phyloP scores from a whole-genome alignment of 2,888 invertebrate species.

The Nemotelus nigrinus region DNA sequence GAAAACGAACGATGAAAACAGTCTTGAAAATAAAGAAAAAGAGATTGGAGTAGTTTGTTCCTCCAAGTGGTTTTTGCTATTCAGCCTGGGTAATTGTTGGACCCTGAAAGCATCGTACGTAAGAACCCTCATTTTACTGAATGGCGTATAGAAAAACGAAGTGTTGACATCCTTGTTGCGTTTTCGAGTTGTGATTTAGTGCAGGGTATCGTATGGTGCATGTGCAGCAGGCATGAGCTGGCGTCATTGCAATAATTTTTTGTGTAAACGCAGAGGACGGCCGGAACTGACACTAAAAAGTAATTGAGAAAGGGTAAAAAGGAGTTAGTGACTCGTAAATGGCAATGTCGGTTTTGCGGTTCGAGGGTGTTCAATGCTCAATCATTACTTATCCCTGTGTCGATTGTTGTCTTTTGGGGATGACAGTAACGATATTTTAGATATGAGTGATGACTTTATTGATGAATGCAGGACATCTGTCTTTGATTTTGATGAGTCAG shows the following conservation, averaged over 20 bases:
- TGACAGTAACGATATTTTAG: background rate
- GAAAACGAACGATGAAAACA: conserved; percentile 22
- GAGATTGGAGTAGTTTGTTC: conserved; percentile 6
- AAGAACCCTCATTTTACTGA: background rate
- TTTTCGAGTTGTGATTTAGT: conserved; percentile 26
- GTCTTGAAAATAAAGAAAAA: background rate
- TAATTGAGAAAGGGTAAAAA: background rate
- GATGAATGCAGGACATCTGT: background rate
- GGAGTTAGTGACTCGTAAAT: conserved; percentile 27
- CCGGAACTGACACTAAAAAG: background rate
- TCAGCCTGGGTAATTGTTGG: conserved; percentile 27
- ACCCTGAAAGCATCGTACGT: background rate
- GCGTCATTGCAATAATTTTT: conserved; percentile 29
- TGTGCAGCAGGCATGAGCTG: conserved; percentile 14
- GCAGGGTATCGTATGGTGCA: background rate
- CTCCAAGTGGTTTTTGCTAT: conserved; percentile 19
- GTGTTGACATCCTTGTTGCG: conserved; percentile 37
- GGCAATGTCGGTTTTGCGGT: conserved; percentile 22
- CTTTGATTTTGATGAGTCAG: too few relatives aligned
- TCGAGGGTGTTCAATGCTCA: background rate
- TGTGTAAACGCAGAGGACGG: conserved; percentile 1
- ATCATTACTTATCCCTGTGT: background rate
- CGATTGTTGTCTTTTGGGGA: background rate
- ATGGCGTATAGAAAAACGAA: conserved; percentile 3
- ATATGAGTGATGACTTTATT: background rate